A percentile compares a stretch with the other conserved stretches of the same genome.
Evolutionary conservation across 2,888 invertebrate species (phyloP).

Genomic region (Hirtodrosophila trivittata): DNA sequence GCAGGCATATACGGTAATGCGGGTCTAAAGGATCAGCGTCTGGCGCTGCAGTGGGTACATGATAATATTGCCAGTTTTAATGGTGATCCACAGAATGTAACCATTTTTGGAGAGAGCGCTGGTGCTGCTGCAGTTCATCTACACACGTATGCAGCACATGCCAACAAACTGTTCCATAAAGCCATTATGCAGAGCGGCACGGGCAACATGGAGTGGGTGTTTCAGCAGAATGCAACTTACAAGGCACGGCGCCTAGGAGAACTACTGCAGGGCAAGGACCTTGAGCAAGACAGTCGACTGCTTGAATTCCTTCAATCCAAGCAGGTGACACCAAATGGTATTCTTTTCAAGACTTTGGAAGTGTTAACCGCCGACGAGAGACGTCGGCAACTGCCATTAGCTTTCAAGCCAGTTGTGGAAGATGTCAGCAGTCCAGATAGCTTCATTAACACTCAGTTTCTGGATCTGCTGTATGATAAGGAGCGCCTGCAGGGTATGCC

Average conservation of each 20-base stretch:
- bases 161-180: slow-evolving; percentile 81
- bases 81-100: slow-evolving; percentile 83
- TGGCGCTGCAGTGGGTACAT: slow-evolving; percentile 84
- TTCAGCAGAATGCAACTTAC: slow-evolving; percentile 64
- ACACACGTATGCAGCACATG: slow-evolving; percentile 76
- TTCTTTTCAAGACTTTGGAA: slow-evolving; percentile 49
- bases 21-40: slow-evolving; percentile 82
- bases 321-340: slow-evolving; percentile 50
- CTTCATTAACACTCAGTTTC: slow-evolving; percentile 79
- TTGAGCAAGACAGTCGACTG: slow-evolving; percentile 36
- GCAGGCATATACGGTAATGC: slow-evolving; percentile 82
- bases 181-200: slow-evolving; percentile 82
- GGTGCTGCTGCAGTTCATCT: slow-evolving; percentile 80
- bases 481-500: slow-evolving; percentile 84
- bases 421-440: slow-evolving; percentile 67
- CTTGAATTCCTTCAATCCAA: slow-evolving; percentile 68
- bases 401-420: slow-evolving; percentile 81
- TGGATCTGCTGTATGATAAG: slow-evolving; percentile 84
- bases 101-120: slow-evolving; percentile 82
- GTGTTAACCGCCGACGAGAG: slow-evolving; percentile 76
- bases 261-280: slow-evolving; percentile 61
- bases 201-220: slow-evolving; percentile 81
- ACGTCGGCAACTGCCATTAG: slow-evolving; percentile 74
- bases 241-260: slow-evolving; percentile 75
- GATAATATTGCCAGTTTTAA: slow-evolving; percentile 84